phyloP scores from a whole-genome alignment of 2,113 vertebrate species.

The Marcusenius ussheri region DNA sequence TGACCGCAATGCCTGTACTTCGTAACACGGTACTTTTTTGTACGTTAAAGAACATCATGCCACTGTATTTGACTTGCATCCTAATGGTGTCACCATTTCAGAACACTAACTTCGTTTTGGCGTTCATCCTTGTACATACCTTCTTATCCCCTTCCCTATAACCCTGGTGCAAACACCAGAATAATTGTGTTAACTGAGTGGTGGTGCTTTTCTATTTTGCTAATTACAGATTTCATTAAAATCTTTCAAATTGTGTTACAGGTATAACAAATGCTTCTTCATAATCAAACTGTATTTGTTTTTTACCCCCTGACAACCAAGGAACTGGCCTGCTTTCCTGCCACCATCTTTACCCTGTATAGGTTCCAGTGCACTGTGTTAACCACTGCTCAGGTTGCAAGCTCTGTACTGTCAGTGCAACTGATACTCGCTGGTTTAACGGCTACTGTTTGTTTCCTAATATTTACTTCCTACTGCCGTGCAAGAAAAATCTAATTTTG shows the following conservation, averaged over 20 bases:
- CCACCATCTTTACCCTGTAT: not conserved
- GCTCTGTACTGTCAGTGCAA: not conserved
- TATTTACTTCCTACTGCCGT: not conserved
- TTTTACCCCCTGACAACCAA: not conserved
- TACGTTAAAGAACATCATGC: conserved; percentile 45
- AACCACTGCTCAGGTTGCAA: not conserved
- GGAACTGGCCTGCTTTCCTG: not conserved
- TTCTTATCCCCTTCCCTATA: conserved; percentile 42
- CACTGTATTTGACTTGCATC: conserved; percentile 53
- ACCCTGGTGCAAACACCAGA: conserved; percentile 64
- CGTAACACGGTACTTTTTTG: conserved; percentile 47
- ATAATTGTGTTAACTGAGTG: conserved; percentile 59
- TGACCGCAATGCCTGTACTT: conserved; percentile 56
- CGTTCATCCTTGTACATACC: conserved; percentile 57
- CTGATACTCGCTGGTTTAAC: not conserved
- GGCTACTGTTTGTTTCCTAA: not conserved
- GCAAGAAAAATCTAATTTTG: not conserved
- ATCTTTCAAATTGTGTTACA: not conserved
- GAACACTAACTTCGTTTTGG: conserved; percentile 37
- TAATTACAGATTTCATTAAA: not conserved
- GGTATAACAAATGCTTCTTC: not conserved
- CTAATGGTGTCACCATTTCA: conserved; percentile 47
- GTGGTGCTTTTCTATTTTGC: not conserved
- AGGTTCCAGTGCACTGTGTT: not conserved
- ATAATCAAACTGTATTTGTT: not conserved